A percentile compares a stretch with the other conserved stretches of the same genome.
phyloP scores from a whole-genome alignment of 2,113 vertebrate genomes.

The Cynocephalus volans region DNA sequence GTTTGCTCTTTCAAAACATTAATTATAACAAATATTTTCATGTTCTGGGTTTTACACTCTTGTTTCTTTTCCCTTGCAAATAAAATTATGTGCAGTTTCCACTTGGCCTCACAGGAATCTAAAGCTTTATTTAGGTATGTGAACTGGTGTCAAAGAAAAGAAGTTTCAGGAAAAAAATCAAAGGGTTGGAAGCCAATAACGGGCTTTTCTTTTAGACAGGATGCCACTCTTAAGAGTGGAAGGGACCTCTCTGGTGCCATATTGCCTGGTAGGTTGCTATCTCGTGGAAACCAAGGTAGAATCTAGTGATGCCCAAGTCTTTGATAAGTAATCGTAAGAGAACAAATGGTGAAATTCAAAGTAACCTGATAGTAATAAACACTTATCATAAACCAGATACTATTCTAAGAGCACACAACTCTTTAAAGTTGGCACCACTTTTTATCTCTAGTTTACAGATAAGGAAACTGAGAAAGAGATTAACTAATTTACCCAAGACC shows the following conservation, averaged over 20 bases:
- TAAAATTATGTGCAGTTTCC: slow-evolving; percentile 9
- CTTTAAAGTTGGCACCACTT: background rate
- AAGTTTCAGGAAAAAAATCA: slow-evolving; percentile 37
- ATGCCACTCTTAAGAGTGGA: background rate
- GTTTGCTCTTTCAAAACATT: slow-evolving; percentile 73
- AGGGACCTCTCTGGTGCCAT: background rate
- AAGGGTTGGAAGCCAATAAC: background rate
- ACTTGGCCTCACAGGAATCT: slow-evolving; percentile 40
- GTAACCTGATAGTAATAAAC: background rate
- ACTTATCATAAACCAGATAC: background rate
- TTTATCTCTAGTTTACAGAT: slow-evolving; percentile 9
- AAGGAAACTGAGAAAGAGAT: slow-evolving; percentile 37
- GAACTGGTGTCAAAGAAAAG: slow-evolving; percentile 59
- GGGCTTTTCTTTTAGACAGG: background rate
- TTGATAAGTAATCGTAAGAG: slow-evolving; percentile 20
- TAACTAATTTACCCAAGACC: background rate
- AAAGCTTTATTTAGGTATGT: slow-evolving; percentile 47
- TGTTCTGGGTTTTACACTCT: slow-evolving; percentile 49
- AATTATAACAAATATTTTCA: slow-evolving; percentile 70
- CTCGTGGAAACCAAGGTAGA: background rate
- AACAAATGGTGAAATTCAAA: background rate
- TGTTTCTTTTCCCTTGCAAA: slow-evolving; percentile 68
- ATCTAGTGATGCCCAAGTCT: background rate
- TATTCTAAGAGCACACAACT: background rate
- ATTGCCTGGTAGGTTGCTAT: background rate